These are phyloP conservation scores for Medauroidea extradentata DNA, from an alignment of 1,140 invertebrate species.

Conservation along the genomic window DNA sequence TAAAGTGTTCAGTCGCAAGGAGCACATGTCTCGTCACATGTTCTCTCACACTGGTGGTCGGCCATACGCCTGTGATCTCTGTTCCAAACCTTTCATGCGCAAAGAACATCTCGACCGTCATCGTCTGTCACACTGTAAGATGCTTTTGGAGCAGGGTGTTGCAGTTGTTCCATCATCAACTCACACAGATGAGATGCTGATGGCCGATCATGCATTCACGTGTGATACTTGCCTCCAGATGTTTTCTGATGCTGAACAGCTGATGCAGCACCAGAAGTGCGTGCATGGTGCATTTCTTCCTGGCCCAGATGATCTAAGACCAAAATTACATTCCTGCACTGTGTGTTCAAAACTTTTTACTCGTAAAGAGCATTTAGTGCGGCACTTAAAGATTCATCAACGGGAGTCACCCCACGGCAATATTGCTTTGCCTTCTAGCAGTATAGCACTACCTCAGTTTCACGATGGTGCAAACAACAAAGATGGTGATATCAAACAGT, in stretches of 20 bases:
- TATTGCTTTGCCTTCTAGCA: too few species aligned
- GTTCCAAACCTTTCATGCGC: slow-evolving; percentile 44
- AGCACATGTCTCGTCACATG: slow-evolving; percentile 34
- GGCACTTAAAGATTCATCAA: slow-evolving; percentile 13
- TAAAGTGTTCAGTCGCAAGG: slow-evolving; percentile 39
- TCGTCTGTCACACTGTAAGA: slow-evolving; percentile 17
- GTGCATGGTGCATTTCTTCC: not conserved
- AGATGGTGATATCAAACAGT: too few species aligned
- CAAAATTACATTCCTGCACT: slow-evolving; percentile 2
- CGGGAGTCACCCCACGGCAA: not conserved
- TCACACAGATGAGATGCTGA: too few species aligned
- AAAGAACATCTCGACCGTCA: slow-evolving; percentile 47
- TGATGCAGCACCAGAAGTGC: not conserved
- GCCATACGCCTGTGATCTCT: slow-evolving; percentile 39
- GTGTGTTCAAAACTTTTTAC: slow-evolving; percentile 12
- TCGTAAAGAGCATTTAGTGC: slow-evolving; percentile 14
- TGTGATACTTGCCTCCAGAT: slow-evolving; percentile 12
- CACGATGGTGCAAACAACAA: too few species aligned
- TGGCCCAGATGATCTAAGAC: not conserved
- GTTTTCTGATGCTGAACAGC: slow-evolving; percentile 11
- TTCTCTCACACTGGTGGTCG: slow-evolving; percentile 31
- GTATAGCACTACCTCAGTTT: too few species aligned
- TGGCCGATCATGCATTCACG: not conserved
- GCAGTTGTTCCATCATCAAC: too few species aligned
- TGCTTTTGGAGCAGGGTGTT: too few species aligned